A percentile compares a stretch with the other conserved stretches of the same genome.
These are phyloP conservation scores for Mohoua ochrocephala DNA, from an alignment of 2,113 vertebrate genomes.

Conservation along the genomic window DNA sequence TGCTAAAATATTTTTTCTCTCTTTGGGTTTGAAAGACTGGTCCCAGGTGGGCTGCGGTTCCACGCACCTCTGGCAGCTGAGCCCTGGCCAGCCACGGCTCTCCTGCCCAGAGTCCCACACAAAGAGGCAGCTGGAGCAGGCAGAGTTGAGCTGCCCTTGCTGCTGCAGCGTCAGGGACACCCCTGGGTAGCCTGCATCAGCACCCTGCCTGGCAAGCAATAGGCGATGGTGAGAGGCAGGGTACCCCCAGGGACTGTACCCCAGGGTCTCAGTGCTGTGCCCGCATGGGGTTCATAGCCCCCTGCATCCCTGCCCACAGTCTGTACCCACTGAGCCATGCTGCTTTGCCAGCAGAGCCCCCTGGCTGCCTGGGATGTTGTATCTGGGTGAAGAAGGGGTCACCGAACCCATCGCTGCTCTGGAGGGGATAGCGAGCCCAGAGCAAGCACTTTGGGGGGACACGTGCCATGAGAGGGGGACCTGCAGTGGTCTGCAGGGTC, in stretches of 20 bases:
- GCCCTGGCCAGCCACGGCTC: fast-evolving
- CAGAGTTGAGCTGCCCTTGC: neutral
- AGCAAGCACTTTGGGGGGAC: fast-evolving
- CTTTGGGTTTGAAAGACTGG: neutral
- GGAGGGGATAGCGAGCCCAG: neutral
- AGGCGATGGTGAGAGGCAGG: neutral
- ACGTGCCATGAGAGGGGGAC: fast-evolving
- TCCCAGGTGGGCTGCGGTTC: neutral
- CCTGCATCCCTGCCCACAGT: neutral
- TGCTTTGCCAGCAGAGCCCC: neutral
- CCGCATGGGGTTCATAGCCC: fast-evolving
- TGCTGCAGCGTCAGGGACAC: fast-evolving
- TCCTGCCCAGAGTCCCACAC: neutral
- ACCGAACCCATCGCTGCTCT: fast-evolving
- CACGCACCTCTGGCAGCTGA: neutral
- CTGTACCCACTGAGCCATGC: fast-evolving
- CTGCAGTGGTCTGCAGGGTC: neutral
- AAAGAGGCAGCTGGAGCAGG: neutral
- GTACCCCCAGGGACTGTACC: too few relatives aligned
- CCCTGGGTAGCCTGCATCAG: neutral
- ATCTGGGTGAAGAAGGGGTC: neutral
- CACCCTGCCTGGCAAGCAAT: neutral
- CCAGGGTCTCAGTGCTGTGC: neutral
- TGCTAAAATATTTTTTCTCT: neutral
- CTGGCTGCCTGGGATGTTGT: fast-evolving